phyloP scores from a whole-genome alignment of 2,888 invertebrate genomes.

The Eupithecia vulgata region DNA sequence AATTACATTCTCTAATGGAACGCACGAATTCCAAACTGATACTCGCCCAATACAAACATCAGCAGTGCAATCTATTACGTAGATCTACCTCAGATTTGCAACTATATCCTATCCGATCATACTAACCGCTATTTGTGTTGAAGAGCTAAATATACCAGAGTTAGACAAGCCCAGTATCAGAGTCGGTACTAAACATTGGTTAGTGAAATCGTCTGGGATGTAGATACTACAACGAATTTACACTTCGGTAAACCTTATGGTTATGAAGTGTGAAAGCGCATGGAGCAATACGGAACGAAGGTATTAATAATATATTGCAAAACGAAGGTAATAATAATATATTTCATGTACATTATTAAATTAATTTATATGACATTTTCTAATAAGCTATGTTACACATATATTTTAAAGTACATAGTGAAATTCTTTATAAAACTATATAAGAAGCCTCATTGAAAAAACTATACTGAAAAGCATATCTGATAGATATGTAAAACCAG shows the following conservation, averaged over 20 bases:
- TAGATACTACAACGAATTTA: constrained; percentile 27
- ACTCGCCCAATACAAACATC: background rate
- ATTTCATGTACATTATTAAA: no score
- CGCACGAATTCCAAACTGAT: background rate
- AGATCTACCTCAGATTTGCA: background rate
- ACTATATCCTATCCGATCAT: constrained; percentile 25
- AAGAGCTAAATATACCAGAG: constrained; percentile 8
- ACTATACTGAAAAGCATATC: no score
- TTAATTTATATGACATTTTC: no score
- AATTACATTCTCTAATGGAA: background rate
- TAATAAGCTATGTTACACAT: no score
- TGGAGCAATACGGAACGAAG: background rate
- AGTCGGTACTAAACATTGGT: background rate
- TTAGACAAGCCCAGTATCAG: constrained; percentile 10
- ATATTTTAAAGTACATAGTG: no score
- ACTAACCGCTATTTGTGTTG: constrained; percentile 50
- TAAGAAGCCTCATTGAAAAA: no score
- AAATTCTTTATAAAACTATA: no score
- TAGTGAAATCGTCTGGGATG: background rate
- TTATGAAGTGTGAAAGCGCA: constrained; percentile 13
- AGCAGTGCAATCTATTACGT: background rate
- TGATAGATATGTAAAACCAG: no score
- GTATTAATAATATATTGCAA: no score
- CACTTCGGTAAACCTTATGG: constrained; percentile 25
- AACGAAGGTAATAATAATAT: no score